Conservation (phyloP, 2,888 invertebrate species). For the Rhagonycha lutea region DNA sequence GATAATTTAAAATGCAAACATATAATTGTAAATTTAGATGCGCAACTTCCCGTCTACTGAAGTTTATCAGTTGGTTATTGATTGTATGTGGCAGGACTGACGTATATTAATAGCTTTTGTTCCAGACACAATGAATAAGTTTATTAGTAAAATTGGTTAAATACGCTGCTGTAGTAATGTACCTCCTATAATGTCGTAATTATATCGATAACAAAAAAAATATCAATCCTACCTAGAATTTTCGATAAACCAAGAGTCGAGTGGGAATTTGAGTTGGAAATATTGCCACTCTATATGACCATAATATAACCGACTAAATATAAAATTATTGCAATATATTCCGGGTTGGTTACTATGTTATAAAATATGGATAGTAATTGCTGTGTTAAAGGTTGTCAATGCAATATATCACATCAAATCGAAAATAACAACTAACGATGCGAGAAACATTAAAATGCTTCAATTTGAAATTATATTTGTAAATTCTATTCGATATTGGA, state of each 20-base stretch:
- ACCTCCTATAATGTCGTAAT: background rate
- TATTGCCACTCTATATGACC: background rate
- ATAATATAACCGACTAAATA: background rate
- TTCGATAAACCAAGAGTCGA: background rate
- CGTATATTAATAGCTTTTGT: slow-evolving; percentile 26
- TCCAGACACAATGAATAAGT: slow-evolving; percentile 23
- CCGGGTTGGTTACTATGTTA: background rate
- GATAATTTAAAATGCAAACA: slow-evolving; percentile 23
- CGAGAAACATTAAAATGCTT: background rate
- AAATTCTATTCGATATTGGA: background rate
- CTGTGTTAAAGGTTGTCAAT: background rate
- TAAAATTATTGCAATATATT: background rate
- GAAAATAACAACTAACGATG: too few relatives aligned
- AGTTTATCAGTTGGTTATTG: slow-evolving; percentile 28
- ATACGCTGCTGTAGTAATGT: background rate
- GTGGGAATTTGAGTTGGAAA: background rate
- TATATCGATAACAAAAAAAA: background rate
- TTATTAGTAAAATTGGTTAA: slow-evolving; percentile 23
- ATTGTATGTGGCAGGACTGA: slow-evolving; percentile 22
- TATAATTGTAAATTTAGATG: slow-evolving; percentile 27
- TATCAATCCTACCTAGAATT: background rate
- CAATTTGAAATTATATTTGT: background rate
- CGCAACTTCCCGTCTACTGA: slow-evolving; percentile 24
- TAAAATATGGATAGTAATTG: background rate
- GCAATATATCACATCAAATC: background rate